phyloP scores from a whole-genome alignment of 2,113 vertebrate species.

The Actenoides lindsayi region DNA sequence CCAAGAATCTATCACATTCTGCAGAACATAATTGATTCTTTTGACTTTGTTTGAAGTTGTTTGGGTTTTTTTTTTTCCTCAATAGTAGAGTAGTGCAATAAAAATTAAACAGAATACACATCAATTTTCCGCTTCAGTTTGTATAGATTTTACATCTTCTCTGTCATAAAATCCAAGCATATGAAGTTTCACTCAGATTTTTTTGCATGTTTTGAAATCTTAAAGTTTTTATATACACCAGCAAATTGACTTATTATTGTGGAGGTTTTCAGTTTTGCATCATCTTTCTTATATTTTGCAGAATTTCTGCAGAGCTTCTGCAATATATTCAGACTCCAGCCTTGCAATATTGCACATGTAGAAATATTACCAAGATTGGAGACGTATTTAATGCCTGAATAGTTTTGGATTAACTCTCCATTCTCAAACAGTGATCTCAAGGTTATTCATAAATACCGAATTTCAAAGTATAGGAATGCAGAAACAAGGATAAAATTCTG shows the following conservation, averaged over 20 bases:
- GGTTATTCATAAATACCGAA: not conserved
- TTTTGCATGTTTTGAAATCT: not conserved
- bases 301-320: not conserved
- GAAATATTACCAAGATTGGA: not conserved
- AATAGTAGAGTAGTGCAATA: not conserved
- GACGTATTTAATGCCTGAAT: not conserved
- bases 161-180: not conserved
- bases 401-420: not conserved
- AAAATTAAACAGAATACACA: accelerated
- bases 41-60: not conserved
- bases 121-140: not conserved
- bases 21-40: not conserved
- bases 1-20: not conserved
- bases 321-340: not conserved
- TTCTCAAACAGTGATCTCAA: not conserved
- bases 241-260: not conserved
- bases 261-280: not conserved
- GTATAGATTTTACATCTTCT: not conserved
- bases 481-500: not conserved
- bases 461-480: not conserved
- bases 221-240: not conserved
- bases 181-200: not conserved
- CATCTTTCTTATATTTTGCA: not conserved
- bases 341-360: not conserved
- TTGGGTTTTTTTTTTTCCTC: not conserved